Percentiles rank a stretch among this genome's conserved stretches.
These are phyloP conservation scores for Dufourea novaeangliae DNA, from an alignment of 1,140 invertebrate genomes.

Conservation along the genomic window DNA sequence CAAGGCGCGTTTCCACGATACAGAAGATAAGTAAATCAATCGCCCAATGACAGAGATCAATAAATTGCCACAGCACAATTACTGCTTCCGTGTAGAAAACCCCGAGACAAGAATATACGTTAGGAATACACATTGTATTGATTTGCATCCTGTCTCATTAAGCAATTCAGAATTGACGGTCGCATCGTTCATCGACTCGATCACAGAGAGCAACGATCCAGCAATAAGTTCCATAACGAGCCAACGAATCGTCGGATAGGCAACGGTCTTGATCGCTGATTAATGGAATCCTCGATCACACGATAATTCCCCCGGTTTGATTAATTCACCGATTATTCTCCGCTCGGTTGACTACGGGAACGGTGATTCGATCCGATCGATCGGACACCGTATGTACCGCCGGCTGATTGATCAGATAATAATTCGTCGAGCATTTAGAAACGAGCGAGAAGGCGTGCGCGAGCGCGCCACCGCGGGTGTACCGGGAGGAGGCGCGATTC, in stretches of 20 bases:
- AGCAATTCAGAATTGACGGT: conserved; percentile 21
- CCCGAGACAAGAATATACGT: not conserved
- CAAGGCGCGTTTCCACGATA: no score
- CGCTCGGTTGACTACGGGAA: conserved; percentile 21
- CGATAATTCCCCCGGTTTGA: conserved; percentile 40
- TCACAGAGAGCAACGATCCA: conserved; percentile 1
- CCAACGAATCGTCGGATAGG: not conserved
- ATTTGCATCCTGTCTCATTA: conserved; percentile 26
- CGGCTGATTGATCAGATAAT: conserved; percentile 36
- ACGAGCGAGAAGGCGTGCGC: not conserved
- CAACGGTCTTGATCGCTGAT: conserved; percentile 17
- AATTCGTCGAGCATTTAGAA: conserved; percentile 25
- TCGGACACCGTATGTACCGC: conserved; percentile 8
- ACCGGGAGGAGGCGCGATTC: not conserved
- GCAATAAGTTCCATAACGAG: conserved; percentile 31
- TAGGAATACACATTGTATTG: conserved; percentile 9
- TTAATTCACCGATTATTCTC: conserved; percentile 41
- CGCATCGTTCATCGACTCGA: conserved; percentile 22
- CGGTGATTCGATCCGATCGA: conserved; percentile 12
- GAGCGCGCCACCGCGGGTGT: no score
- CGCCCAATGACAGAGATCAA: no score
- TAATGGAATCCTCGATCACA: conserved; percentile 40
- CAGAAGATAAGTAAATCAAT: no score
- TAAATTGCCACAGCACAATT: no score
- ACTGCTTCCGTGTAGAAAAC: not conserved